Base-by-base conservation (phyloP, 1,140 invertebrate genomes). In the Oedothorax gibbosus region DNA sequence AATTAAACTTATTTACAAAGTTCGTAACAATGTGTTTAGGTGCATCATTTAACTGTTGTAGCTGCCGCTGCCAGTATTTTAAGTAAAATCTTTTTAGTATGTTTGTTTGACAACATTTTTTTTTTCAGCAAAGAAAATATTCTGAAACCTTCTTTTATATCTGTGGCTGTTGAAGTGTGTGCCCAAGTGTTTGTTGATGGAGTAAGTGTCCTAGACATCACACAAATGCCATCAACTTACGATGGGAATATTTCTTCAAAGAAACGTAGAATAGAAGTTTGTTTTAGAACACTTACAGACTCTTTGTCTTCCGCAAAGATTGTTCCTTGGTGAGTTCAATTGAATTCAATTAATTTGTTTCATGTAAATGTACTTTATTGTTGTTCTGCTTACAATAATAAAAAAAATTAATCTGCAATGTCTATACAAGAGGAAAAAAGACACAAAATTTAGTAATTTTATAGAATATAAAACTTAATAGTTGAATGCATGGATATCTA, bases 211-310 rank as follows among this genome's bases (percentile, higher is more conserved):
- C 21, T 85, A 35, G 83, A 85, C 35, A 49, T 85, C 18, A 85
- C 83, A n/a, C 83, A 85, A 35, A 4, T 64, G 8, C 49, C 83
- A 53, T 77, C 54, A 20, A 68, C 15, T 56, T 18, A 78, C 49
- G 83, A 78, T 49, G 14, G 18, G 9, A 18, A 14, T n/a, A 11
- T 21, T 15, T 20, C 83, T 53, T 50, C 54, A 15, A 85, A 85
- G n/a, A 85, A 85, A 21, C 65, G 83, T 21, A 50, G 75, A 71
- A 18, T 85, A 60, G 83, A 85, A 53, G 83, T 85, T 71, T 53
- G 56, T 18, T 78, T 85, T 20, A 69, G 53, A 21, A 72, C 71
- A n/a, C 69, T 85, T 49, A 69, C 35, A 35, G 83, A 85, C 64
- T n/a, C n/a, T 62, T 71, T 85, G 9, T 53, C 83, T n/a, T 85